Base-by-base conservation (phyloP, 2,888 invertebrate species). In the Argyresthia goedartella region DNA sequence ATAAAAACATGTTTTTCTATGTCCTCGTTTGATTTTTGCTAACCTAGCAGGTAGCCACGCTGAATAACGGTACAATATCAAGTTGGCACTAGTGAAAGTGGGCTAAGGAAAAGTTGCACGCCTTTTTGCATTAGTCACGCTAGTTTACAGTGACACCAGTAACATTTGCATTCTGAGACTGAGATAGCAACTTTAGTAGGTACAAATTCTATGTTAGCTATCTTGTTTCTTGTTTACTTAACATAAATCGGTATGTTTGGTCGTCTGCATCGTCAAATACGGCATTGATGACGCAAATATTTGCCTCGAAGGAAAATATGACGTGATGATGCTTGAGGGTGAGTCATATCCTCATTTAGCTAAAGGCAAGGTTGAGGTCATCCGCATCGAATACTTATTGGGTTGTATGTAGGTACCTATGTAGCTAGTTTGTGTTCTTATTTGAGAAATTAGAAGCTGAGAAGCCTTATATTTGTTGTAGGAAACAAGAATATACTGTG, bases 1-100 rank as follows among this genome's bases (percentile, higher is more conserved):
- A 80, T 69, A 53, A 50, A 52, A 85, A 82, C 81, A 84, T 81
- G 82, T 81, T 85, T 84, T 82, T 85, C 69, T 84, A 84, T 59
- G 66, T 58, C 61, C n/a, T 53, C 62, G 67, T 70, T 67, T 76
- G 73, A 54, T 61, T 65, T 61, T 57, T 55, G 59, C 60, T 53
- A 57, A 61, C 56, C 62, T 57, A 52, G 55, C 52, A 36, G 33
- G 48, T 10, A 15, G 48, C 33, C 43, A 16, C 52, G 46, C 51
- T 44, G 51, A 25, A 6, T 56, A 55, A 56, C 57, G 39, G 39
- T 39, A 39, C 3, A 11, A 11, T 39, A 9, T 3, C 39, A 39
- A 39, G 10, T 39, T 39, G 39, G 39, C 39, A 39, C n/a, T 58
- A 54, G 62, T 59, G 61, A 62, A 61, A 50, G 50, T 50, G 33